phyloP scores from a whole-genome alignment of 2,888 invertebrate species.

The Heliconius hortense region DNA sequence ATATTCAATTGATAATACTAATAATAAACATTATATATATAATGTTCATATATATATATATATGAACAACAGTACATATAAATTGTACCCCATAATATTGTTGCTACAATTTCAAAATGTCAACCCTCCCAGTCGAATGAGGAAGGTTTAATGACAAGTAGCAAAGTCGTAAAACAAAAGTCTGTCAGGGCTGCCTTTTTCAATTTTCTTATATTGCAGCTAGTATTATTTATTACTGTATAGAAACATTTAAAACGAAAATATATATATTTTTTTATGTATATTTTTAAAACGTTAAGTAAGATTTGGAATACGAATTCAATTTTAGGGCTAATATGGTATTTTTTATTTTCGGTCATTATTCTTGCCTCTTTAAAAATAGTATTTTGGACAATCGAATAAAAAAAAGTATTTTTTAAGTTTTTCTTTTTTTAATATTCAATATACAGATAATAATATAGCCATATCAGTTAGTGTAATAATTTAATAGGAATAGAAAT shows the following conservation, averaged over 20 bases:
- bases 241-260: background rate
- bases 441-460: background rate
- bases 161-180: constrained; percentile 72
- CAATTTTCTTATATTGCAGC: constrained; percentile 19
- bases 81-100: background rate
- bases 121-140: constrained; percentile 69
- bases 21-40: background rate
- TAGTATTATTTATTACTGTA: background rate
- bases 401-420: no score
- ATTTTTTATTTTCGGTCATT: no score
- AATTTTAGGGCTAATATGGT: no score
- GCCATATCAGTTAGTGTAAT: background rate
- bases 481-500: no score
- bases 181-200: constrained; percentile 63
- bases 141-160: constrained; percentile 75
- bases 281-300: background rate
- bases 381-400: no score
- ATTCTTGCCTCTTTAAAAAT: no score
- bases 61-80: background rate
- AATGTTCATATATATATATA: no score
- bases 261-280: background rate
- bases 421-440: no score
- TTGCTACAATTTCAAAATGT: constrained; percentile 36
- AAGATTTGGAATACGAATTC: no score
- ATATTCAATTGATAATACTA: background rate